These are phyloP conservation scores for Apodemus agrarius DNA, from an alignment of 2,797 vertebrate genomes.

Conservation along the genomic window DNA sequence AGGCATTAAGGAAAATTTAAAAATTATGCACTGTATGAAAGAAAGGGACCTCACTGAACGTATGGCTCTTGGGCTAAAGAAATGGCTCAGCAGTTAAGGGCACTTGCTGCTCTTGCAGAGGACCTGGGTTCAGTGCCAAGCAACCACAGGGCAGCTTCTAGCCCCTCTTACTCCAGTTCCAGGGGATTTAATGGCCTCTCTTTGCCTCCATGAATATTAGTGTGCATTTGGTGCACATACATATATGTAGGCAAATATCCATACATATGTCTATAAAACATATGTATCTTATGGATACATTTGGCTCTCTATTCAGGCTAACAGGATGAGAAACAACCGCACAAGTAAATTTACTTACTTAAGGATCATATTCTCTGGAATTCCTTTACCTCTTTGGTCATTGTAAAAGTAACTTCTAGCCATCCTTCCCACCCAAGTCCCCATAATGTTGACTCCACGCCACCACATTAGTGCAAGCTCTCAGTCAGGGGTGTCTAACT, in stretches of 20 bases:
- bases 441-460: not conserved
- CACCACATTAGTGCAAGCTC: not conserved
- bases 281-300: not conserved
- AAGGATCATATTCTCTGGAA: constrained; percentile 1
- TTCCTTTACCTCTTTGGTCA: not conserved
- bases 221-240: not conserved
- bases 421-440: not conserved
- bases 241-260: not conserved
- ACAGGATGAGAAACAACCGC: not conserved
- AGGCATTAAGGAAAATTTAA: not conserved
- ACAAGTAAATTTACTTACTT: not conserved
- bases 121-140: not conserved
- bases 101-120: not conserved
- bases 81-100: not conserved
- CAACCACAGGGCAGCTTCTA: not conserved
- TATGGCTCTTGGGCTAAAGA: not conserved
- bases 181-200: not conserved
- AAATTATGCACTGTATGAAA: not conserved
- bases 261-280: not conserved
- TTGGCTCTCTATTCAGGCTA: not conserved
- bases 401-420: constrained; percentile 3
- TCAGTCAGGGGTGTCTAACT: not conserved
- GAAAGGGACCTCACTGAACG: constrained; percentile 4
- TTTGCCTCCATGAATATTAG: not conserved
- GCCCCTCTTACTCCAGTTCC: not conserved